These are phyloP conservation scores for Helobdella robusta DNA, from an alignment of 2,888 invertebrate species.

Conservation along the genomic window DNA sequence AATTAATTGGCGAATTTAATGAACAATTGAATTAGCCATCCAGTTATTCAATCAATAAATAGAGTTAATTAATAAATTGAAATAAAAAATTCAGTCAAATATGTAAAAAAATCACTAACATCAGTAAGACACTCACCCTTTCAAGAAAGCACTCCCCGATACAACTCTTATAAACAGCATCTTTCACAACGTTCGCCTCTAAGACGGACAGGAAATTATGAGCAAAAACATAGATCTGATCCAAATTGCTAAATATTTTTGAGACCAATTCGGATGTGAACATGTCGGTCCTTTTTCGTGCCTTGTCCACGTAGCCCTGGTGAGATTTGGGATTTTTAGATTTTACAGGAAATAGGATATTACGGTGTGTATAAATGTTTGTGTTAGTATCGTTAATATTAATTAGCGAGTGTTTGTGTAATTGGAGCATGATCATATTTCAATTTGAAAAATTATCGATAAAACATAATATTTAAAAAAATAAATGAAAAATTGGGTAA, in stretches of 20 bases:
- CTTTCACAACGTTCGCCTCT: conserved; percentile 61
- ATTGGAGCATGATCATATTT: too few relatives aligned
- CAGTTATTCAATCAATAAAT: too few relatives aligned
- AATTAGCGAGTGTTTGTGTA: too few relatives aligned
- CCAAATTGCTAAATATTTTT: conserved; percentile 72
- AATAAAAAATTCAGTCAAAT: neutral
- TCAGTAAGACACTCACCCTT: conserved; percentile 55
- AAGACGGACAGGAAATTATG: conserved; percentile 64
- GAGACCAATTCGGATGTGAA: conserved; percentile 65
- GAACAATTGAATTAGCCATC: too few relatives aligned
- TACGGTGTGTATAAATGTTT: too few relatives aligned
- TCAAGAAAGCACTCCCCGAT: conserved; percentile 69
- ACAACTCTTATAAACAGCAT: conserved; percentile 61
- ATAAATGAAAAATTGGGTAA: neutral
- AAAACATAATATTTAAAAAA: neutral
- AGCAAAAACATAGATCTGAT: conserved; percentile 64
- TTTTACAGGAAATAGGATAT: too few relatives aligned
- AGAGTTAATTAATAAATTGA: neutral
- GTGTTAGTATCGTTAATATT: too few relatives aligned
- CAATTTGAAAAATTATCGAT: neutral
- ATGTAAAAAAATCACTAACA: neutral
- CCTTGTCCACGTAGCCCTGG: conserved; percentile 68
- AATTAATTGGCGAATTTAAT: too few relatives aligned
- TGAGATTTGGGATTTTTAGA: conserved; percentile 34
- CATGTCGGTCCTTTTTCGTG: conserved; percentile 67